Evolutionary conservation across 2,888 invertebrate genomes (phyloP), one percentile per base, ranked within the genome.

Genomic region (Calameuta pallipes): DNA sequence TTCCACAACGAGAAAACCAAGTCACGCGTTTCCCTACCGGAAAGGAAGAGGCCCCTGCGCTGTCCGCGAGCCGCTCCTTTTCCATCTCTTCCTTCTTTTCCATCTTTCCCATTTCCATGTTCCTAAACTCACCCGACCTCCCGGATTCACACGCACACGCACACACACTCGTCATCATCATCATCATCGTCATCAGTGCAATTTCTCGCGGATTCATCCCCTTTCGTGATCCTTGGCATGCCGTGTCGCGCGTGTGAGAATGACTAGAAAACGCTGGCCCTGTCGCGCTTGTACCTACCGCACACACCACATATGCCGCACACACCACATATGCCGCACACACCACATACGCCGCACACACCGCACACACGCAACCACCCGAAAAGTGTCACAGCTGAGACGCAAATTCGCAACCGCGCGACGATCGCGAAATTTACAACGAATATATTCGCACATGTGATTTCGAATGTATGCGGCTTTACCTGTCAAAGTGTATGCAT

Each of bases 181-280:
- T 37, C 37, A 37, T 37, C 37, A 15, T 37, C 4, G 15, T 41
- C 13, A 15, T 4, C 15, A 23, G 56, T 23, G 23, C 23, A 23
- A 56, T 23, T 23, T 56, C 56, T 56, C 56, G 2, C 23, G 23
- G 23, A 56, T 23, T 15, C 56, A 56, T 23, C 23, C 56, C 56
- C 56, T 9, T 56, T 9, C 6, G 9, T 56, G 56, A 56, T 56
- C 23, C 56, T 9, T 9, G 23, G 56, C 56, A 3, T 56, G 56
- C 2, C 23, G 56, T 23, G 23, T 56, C 56, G 56, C 79, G 83
- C 82, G 82, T 83, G 80, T 81, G 78, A 80, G 83, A 83, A 81
- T 85, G 85, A 85, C 85, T 85, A 85, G 85, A 85, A 85, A 84
- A 81, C 79, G 81, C 82, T 81, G 80, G 82, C 80, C 80, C 74